Percentiles rank a stretch among this genome's conserved stretches.
phyloP scores from a whole-genome alignment of 1,140 invertebrate genomes.

The Listronotus bonariensis region DNA sequence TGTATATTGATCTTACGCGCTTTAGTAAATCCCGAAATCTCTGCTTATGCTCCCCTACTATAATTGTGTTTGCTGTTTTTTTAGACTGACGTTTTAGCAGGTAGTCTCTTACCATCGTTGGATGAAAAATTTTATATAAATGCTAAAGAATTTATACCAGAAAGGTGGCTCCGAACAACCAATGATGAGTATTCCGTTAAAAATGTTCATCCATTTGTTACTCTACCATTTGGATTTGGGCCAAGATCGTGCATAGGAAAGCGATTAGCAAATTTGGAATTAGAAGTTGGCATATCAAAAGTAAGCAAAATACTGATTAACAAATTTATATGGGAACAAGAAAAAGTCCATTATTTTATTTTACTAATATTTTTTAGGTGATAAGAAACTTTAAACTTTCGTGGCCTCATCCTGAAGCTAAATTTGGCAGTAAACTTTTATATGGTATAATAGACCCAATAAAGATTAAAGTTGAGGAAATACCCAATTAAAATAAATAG shows the following conservation, averaged over 20 bases:
- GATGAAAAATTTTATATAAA: slow-evolving; percentile 40
- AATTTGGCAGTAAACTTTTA: slow-evolving; percentile 28
- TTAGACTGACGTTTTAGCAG: slow-evolving; percentile 37
- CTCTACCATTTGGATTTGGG: slow-evolving; percentile 49
- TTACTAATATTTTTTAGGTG: slow-evolving; percentile 31
- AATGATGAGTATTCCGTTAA: slow-evolving; percentile 39
- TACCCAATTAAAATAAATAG: too few relatives aligned
- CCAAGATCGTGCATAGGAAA: slow-evolving; percentile 60
- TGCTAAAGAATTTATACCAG: slow-evolving; percentile 45
- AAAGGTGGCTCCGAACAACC: slow-evolving; percentile 44
- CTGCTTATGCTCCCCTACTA: too few relatives aligned
- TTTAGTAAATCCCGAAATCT: too few relatives aligned
- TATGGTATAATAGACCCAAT: slow-evolving; percentile 41
- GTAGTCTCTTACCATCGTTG: slow-evolving; percentile 24
- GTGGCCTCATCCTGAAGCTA: slow-evolving; percentile 51
- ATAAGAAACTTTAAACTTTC: slow-evolving; percentile 62
- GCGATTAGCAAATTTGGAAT: slow-evolving; percentile 73
- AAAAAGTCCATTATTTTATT: too few relatives aligned
- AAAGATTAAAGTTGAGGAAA: slow-evolving; percentile 34
- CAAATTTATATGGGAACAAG: neutral
- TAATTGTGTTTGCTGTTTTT: slow-evolving; percentile 26
- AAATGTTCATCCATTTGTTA: slow-evolving; percentile 46
- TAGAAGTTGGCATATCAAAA: slow-evolving; percentile 67
- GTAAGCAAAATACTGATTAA: slow-evolving; percentile 23
- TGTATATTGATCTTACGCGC: too few relatives aligned